These are phyloP conservation scores for Lepidocyrtoides sp. DNA, from an alignment of 2,888 invertebrate genomes.

Conservation along the genomic window DNA sequence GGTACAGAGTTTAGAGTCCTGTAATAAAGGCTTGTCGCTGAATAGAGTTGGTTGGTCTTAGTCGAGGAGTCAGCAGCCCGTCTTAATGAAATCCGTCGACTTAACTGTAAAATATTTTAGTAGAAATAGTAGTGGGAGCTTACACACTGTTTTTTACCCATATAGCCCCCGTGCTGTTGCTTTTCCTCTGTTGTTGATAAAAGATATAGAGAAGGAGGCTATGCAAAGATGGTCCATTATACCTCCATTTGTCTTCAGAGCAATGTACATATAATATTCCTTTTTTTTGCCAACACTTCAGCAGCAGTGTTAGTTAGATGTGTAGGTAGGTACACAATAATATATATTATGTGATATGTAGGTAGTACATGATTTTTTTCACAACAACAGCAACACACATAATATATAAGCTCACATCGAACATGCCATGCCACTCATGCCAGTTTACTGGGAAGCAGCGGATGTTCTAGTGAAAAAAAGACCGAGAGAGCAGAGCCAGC, in stretches of 20 bases:
- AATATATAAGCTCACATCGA: neutral
- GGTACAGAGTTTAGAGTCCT: neutral
- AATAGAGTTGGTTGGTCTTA: slow-evolving; percentile 4
- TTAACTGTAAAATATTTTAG: slow-evolving; percentile 66
- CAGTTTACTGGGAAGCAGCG: slow-evolving; percentile 18
- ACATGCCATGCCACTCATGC: slow-evolving; percentile 15
- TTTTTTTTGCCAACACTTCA: neutral
- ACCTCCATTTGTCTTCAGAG: slow-evolving; percentile 51
- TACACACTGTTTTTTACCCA: neutral
- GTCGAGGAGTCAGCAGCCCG: slow-evolving; percentile 20
- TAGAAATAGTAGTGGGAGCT: neutral
- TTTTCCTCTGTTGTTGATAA: neutral
- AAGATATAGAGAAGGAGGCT: neutral
- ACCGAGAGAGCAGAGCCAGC: slow-evolving; percentile 15
- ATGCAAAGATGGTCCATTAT: neutral
- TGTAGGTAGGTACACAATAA: neutral
- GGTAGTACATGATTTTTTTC: neutral
- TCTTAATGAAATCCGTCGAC: slow-evolving; percentile 70
- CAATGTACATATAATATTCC: neutral
- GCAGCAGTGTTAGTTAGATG: neutral
- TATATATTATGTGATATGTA: neutral
- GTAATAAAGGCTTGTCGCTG: too few relatives aligned
- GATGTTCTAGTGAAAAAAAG: slow-evolving; percentile 37
- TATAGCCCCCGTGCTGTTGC: neutral
- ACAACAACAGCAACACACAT: neutral